phyloP scores from a whole-genome alignment of 2,888 invertebrate species.

The Hybos culiciformis region DNA sequence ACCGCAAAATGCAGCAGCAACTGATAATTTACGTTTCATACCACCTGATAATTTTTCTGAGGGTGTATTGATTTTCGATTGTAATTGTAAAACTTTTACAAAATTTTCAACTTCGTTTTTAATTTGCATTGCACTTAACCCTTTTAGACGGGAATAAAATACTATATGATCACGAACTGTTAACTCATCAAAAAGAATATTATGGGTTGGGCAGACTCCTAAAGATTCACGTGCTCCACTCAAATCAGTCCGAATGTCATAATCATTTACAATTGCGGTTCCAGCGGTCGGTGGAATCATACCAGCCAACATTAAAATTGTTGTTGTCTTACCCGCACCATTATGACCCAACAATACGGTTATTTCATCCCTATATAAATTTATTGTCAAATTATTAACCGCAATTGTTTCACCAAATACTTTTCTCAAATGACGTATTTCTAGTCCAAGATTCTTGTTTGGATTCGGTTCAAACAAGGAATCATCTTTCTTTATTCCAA shows the following conservation, averaged over 20 bases:
- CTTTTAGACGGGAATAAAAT: slow-evolving; percentile 66
- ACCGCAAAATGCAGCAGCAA: slow-evolving; percentile 63
- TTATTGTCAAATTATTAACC: slow-evolving; percentile 56
- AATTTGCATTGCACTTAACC: slow-evolving; percentile 41
- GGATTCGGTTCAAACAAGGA: slow-evolving; percentile 33
- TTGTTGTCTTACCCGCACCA: slow-evolving; percentile 89
- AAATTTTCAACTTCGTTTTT: slow-evolving; percentile 48
- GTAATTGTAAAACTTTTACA: slow-evolving; percentile 49
- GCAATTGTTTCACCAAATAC: slow-evolving; percentile 43
- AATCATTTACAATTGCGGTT: slow-evolving; percentile 55
- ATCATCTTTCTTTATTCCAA: not conserved
- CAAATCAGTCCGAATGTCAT: slow-evolving; percentile 51
- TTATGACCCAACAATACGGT: slow-evolving; percentile 67
- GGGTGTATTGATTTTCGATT: slow-evolving; percentile 47
- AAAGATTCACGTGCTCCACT: slow-evolving; percentile 51
- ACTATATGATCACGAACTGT: slow-evolving; percentile 71
- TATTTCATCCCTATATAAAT: slow-evolving; percentile 80
- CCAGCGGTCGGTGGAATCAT: slow-evolving; percentile 55
- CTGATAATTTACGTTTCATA: slow-evolving; percentile 62
- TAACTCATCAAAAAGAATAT: slow-evolving; percentile 68
- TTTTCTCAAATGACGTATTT: slow-evolving; percentile 49
- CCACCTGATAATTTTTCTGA: slow-evolving; percentile 57
- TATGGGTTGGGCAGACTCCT: slow-evolving; percentile 76
- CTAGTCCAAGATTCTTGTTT: slow-evolving; percentile 37
- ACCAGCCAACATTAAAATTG: slow-evolving; percentile 84